Conservation (phyloP, 2,888 invertebrate species). For the Aspidiotus rigidus region DNA sequence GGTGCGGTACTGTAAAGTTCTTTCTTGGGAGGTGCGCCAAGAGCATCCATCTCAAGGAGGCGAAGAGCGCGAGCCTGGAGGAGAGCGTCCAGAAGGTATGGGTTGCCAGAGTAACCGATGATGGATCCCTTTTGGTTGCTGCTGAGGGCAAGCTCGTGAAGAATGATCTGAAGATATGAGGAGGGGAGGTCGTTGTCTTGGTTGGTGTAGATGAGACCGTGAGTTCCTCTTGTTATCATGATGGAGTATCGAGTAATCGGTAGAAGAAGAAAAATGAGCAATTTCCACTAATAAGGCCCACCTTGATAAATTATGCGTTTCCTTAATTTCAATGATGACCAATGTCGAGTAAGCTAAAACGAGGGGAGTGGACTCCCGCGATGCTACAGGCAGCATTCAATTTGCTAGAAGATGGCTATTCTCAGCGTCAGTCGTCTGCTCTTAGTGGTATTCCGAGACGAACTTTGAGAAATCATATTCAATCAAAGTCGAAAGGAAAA, state of each 20-base stretch:
- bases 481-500: neutral
- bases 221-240: neutral
- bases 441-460: neutral
- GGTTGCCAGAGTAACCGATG: no score
- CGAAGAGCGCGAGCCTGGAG: no score
- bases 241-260: neutral
- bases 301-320: constrained; percentile 4
- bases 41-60: no score
- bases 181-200: no score
- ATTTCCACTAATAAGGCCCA: neutral
- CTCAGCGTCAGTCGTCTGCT: neutral
- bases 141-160: no score
- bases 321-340: neutral
- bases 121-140: no score
- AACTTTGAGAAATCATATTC: constrained; percentile 4
- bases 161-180: no score
- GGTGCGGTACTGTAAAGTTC: no score
- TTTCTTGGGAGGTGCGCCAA: no score
- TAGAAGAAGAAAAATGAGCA: neutral
- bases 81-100: no score
- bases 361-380: neutral
- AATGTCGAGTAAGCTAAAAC: neutral
- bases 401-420: neutral
- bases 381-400: neutral
- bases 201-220: no score